Conservation (phyloP, 1,140 invertebrate genomes). For the Tenebrio molitor region DNA sequence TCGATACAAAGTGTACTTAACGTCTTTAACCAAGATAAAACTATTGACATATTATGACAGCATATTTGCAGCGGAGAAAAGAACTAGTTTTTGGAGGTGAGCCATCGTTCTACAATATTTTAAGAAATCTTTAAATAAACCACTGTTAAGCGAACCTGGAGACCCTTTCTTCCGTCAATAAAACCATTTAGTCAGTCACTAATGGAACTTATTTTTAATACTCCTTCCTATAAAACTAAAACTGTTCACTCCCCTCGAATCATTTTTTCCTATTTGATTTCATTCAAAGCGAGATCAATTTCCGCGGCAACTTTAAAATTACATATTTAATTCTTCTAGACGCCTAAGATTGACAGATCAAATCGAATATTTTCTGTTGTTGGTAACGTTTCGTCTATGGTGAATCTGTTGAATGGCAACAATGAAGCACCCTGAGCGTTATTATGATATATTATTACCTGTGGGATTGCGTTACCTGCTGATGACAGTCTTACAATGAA, state of each 20-base stretch:
- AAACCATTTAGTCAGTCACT: slow-evolving; percentile 2
- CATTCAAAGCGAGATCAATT: too few species aligned
- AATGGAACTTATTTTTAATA: slow-evolving; percentile 19
- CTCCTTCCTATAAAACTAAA: background rate
- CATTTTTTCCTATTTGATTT: slow-evolving; percentile 2
- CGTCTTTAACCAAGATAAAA: too few species aligned
- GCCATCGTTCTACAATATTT: too few species aligned
- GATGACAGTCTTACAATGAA: slow-evolving; percentile 52
- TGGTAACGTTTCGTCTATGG: slow-evolving; percentile 20
- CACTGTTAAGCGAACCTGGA: too few species aligned
- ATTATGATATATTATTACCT: slow-evolving; percentile 55
- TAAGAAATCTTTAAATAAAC: too few species aligned
- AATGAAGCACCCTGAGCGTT: slow-evolving; percentile 48
- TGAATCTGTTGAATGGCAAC: slow-evolving; percentile 48
- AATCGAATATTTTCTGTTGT: slow-evolving; percentile 1
- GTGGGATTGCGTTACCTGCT: slow-evolving; percentile 52
- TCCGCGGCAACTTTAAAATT: background rate
- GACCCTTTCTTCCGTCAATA: slow-evolving; percentile 4
- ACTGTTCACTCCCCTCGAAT: background rate
- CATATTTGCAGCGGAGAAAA: too few species aligned
- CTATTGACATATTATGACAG: too few species aligned
- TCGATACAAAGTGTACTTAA: too few species aligned
- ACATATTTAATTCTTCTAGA: background rate
- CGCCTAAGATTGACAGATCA: background rate
- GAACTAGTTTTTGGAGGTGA: too few species aligned